Evolutionary conservation across 2,113 vertebrate species (phyloP).

Genomic region (Sphaerodactylus townsendi): DNA sequence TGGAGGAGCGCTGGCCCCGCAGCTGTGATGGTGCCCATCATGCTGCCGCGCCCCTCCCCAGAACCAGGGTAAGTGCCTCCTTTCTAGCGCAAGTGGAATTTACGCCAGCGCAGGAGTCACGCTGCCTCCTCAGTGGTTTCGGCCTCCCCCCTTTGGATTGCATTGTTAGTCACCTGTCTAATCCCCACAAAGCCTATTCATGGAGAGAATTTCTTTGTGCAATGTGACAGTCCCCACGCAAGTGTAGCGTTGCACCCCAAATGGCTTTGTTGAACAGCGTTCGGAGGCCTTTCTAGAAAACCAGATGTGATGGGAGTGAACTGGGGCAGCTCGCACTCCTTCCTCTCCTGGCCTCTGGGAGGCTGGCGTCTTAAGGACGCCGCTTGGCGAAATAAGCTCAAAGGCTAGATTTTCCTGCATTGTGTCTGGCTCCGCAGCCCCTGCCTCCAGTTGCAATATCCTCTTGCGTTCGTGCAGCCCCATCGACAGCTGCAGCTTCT

Average conservation of each 20-base stretch:
- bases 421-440: background rate
- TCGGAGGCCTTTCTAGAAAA: background rate
- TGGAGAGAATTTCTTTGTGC: too few relatives aligned
- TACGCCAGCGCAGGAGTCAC: too few relatives aligned
- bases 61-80: too few relatives aligned
- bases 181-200: background rate
- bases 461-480: background rate
- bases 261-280: background rate
- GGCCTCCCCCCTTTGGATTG: too few relatives aligned
- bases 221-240: background rate
- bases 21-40: too few relatives aligned
- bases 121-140: too few relatives aligned
- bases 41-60: too few relatives aligned
- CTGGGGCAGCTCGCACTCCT: background rate
- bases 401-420: background rate
- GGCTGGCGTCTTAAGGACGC: background rate
- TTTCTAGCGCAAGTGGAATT: too few relatives aligned
- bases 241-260: too few relatives aligned
- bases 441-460: background rate
- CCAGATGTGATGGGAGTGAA: background rate
- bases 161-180: too few relatives aligned
- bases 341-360: background rate
- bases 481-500: background rate
- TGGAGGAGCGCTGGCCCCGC: too few relatives aligned
- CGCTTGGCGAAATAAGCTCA: background rate